phyloP scores from a whole-genome alignment of 2,888 invertebrate species.

The Acanthacorydalis orientalis region DNA sequence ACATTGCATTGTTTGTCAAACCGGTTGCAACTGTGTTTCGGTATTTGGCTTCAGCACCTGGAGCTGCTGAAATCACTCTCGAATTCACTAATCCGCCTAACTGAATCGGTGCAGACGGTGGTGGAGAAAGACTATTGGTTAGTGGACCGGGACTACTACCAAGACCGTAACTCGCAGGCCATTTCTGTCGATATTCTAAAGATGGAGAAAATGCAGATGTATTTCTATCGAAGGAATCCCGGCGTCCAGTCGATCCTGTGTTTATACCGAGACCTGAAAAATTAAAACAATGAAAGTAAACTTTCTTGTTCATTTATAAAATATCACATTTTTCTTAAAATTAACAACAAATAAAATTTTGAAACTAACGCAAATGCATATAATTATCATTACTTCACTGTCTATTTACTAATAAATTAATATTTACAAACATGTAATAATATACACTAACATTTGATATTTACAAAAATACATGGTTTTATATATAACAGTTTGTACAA shows the following conservation, averaged over 20 bases:
- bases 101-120: slow-evolving; percentile 40
- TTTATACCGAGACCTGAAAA: slow-evolving; percentile 42
- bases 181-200: slow-evolving; percentile 46
- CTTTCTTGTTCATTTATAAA: no score
- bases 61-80: slow-evolving; percentile 53
- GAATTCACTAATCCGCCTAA: slow-evolving; percentile 54
- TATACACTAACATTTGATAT: neutral
- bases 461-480: no score
- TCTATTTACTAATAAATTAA: no score
- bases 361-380: no score
- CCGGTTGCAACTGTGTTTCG: slow-evolving; percentile 47
- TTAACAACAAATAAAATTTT: neutral
- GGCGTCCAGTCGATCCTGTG: slow-evolving; percentile 47
- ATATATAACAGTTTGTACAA: no score
- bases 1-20: slow-evolving; percentile 53
- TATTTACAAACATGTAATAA: neutral
- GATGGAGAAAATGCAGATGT: slow-evolving; percentile 62
- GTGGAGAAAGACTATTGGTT: slow-evolving; percentile 47
- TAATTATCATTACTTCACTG: no score
- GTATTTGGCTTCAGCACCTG: slow-evolving; percentile 81
- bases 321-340: no score
- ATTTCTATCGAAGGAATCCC: slow-evolving; percentile 64
- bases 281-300: slow-evolving; percentile 11
- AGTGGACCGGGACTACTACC: slow-evolving; percentile 32
- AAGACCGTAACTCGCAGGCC: slow-evolving; percentile 35